Evolutionary conservation across 92 coral and sea anemone genomes (phyloP).

Genomic region (Virgularia gustaviana): DNA sequence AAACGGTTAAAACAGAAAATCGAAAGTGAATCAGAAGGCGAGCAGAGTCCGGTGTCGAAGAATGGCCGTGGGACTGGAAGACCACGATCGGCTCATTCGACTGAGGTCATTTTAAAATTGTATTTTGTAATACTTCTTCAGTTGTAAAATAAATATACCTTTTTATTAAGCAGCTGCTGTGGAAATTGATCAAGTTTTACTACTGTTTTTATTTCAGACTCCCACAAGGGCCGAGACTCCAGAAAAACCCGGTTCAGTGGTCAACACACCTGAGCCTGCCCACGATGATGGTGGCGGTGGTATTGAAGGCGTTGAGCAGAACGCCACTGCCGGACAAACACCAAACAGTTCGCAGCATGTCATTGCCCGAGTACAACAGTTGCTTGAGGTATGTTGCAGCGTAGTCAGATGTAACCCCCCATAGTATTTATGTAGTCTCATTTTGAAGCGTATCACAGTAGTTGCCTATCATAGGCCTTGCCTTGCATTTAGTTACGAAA

Average conservation of each 20-base stretch:
- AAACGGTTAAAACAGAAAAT: slow-evolving; percentile 90
- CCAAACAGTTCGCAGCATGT: slow-evolving; percentile 94
- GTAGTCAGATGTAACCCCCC: too few species aligned
- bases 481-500: too few species aligned
- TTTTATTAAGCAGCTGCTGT: neutral
- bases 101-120: too few species aligned
- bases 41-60: slow-evolving; percentile 61
- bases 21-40: slow-evolving; percentile 93
- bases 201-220: neutral
- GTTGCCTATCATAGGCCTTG: too few species aligned
- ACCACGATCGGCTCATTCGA: slow-evolving; percentile 6
- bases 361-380: slow-evolving; percentile 81
- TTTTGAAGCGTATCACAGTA: too few species aligned
- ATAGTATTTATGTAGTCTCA: too few species aligned
- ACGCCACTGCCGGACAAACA: slow-evolving; percentile 29
- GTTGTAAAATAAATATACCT: too few species aligned
- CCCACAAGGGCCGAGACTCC: neutral
- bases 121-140: too few species aligned
- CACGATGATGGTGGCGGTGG: too few species aligned
- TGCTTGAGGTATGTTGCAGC: slow-evolving; percentile 74
- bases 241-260: too few species aligned
- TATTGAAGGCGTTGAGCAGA: neutral
- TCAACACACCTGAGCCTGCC: too few species aligned
- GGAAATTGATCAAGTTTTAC: neutral
- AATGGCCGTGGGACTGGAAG: slow-evolving; percentile 16